Conservation (phyloP, 53 echinoderm and acorn worm species). For the Echinarachnius parma region DNA sequence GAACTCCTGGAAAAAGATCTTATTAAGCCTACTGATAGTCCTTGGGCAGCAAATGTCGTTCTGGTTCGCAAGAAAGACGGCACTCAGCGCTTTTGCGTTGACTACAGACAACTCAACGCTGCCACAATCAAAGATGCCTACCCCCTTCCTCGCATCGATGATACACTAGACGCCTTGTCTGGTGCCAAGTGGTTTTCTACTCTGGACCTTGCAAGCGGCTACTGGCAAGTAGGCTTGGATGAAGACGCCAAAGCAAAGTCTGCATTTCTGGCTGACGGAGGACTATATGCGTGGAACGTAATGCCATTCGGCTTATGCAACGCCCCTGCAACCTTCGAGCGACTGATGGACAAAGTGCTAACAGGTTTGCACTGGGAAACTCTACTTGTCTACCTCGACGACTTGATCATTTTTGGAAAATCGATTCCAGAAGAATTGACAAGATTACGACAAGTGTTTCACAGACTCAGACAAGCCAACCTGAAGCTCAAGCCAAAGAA, state of each 20-base stretch:
- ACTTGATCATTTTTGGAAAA: conserved; percentile 50
- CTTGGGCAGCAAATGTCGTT: conserved; percentile 50
- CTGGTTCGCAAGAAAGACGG: conserved; percentile 44
- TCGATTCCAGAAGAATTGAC: conserved; percentile 21
- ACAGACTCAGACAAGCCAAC: conserved; percentile 27
- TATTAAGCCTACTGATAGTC: conserved; percentile 5
- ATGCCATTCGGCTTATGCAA: conserved; percentile 46
- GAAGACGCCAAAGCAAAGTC: conserved; percentile 27
- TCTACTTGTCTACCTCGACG: conserved; percentile 46
- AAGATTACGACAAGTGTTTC: conserved; percentile 14
- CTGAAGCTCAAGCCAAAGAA: conserved; percentile 51
- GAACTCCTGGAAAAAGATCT: neutral
- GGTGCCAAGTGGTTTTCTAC: conserved; percentile 43
- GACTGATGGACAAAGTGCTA: conserved; percentile 42
- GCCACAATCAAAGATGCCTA: conserved; percentile 46
- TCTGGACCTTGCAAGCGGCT: conserved; percentile 40
- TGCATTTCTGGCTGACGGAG: conserved; percentile 27
- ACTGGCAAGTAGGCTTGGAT: conserved; percentile 45
- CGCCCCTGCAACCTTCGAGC: conserved; percentile 36
- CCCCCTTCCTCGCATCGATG: conserved; percentile 33
- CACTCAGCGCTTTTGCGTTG: conserved; percentile 36
- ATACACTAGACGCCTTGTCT: conserved; percentile 30
- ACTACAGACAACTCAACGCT: conserved; percentile 34
- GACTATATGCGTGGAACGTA: conserved; percentile 17
- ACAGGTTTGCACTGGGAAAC: conserved; percentile 44